These are phyloP conservation scores for Microtus oregoni DNA, from an alignment of 2,113 vertebrate genomes.

Conservation along the genomic window DNA sequence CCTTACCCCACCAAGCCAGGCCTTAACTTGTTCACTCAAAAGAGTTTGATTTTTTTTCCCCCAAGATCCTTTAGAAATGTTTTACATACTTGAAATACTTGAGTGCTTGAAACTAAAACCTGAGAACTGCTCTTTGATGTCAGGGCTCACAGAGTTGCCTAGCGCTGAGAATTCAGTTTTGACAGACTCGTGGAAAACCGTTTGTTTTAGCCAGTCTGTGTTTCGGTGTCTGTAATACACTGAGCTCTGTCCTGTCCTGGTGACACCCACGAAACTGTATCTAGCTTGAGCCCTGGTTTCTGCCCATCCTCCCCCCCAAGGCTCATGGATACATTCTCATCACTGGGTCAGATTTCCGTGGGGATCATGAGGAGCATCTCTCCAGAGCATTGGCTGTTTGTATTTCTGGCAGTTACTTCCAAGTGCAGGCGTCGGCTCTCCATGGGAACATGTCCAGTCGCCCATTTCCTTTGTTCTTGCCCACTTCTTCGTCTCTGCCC, in stretches of 20 bases:
- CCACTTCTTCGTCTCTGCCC: background rate
- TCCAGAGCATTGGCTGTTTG: background rate
- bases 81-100: background rate
- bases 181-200: too few relatives aligned
- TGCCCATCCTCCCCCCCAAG: background rate
- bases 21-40: slow-evolving; percentile 17
- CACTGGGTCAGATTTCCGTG: background rate
- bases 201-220: background rate
- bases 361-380: background rate
- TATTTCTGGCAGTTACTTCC: slow-evolving; percentile 19
- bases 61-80: background rate
- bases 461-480: background rate
- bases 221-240: background rate
- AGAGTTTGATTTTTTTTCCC: background rate
- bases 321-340: background rate
- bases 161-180: background rate
- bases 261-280: background rate
- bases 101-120: background rate
- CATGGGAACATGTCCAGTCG: background rate
- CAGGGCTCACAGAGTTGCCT: background rate
- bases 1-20: background rate
- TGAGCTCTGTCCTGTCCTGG: background rate
- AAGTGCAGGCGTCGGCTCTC: background rate
- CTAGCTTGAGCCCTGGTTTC: background rate
- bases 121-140: background rate